Evolutionary conservation across 2,888 invertebrate genomes (phyloP).

Genomic region (Phaonia tiefii): DNA sequence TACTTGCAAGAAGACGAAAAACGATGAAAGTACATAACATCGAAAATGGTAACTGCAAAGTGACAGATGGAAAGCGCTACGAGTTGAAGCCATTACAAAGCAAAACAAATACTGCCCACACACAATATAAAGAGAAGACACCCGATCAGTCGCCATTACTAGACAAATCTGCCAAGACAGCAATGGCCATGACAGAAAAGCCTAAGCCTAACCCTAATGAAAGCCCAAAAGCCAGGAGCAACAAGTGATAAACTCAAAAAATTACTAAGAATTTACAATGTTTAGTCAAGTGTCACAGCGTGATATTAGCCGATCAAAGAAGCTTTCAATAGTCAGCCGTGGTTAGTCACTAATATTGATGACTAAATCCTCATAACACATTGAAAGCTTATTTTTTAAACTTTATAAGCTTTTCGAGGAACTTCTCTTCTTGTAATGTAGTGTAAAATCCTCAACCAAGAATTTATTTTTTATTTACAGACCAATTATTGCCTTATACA

Average conservation of each 20-base stretch:
- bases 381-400: no score
- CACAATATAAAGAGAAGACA: slow-evolving; percentile 66
- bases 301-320: no score
- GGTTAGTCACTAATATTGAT: no score
- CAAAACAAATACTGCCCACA: slow-evolving; percentile 56
- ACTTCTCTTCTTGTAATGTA: no score
- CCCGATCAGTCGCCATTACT: slow-evolving; percentile 76
- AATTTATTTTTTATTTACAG: no score
- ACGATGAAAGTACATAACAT: slow-evolving; percentile 61
- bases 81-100: slow-evolving; percentile 71
- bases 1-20: slow-evolving; percentile 69
- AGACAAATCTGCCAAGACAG: slow-evolving; percentile 56
- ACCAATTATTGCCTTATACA: no score
- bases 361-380: no score
- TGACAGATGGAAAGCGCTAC: slow-evolving; percentile 45
- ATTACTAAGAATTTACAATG: no score
- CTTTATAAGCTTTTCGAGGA: no score
- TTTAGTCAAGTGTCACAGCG: no score
- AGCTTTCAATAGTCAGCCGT: no score
- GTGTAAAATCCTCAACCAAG: no score
- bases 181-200: slow-evolving; percentile 3
- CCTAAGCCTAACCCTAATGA: slow-evolving; percentile 44
- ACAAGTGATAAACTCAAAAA: slow-evolving; percentile 46
- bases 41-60: slow-evolving; percentile 71
- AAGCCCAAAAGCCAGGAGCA: slow-evolving; percentile 48